A percentile compares a stretch with the other conserved stretches of the same genome.
phyloP scores from a whole-genome alignment of 1,140 invertebrate genomes.

The Anastatus disparis region DNA sequence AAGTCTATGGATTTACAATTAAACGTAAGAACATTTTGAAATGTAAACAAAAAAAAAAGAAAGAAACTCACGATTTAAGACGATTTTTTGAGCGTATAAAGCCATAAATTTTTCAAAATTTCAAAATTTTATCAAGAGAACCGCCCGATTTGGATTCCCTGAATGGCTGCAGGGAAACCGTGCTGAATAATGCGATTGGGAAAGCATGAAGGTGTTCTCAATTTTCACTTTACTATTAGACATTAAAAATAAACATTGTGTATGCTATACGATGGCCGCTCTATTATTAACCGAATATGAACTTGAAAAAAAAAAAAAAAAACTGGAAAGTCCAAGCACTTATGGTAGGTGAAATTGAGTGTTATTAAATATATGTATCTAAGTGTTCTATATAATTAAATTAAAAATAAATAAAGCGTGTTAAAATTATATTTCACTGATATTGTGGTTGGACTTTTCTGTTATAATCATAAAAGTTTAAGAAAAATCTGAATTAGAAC shows the following conservation, averaged over 20 bases:
- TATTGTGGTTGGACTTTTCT: slow-evolving; percentile 6
- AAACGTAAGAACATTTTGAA: not conserved
- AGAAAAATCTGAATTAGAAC: slow-evolving; percentile 5
- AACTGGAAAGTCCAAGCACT: slow-evolving; percentile 5
- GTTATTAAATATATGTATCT: slow-evolving; percentile 23
- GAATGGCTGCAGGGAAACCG: slow-evolving; percentile 67
- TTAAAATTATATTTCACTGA: slow-evolving; percentile 14
- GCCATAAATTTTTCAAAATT: slow-evolving; percentile 22
- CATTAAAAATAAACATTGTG: not conserved
- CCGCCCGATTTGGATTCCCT: slow-evolving; percentile 61
- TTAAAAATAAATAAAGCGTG: not conserved
- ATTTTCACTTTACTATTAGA: not conserved
- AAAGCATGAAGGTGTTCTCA: slow-evolving; percentile 35
- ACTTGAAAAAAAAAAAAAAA: not conserved
- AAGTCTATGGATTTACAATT: slow-evolving; percentile 5
- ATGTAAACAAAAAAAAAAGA: not conserved
- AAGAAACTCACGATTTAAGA: slow-evolving; percentile 2
- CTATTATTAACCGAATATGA: slow-evolving; percentile 1
- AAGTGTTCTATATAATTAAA: slow-evolving; percentile 1
- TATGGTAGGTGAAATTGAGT: slow-evolving; percentile 19
- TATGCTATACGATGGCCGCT: not conserved
- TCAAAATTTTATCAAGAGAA: slow-evolving; percentile 43
- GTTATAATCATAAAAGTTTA: not conserved
- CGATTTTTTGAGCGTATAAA: not conserved
- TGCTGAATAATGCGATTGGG: slow-evolving; percentile 50